phyloP scores from a whole-genome alignment of 1,140 invertebrate genomes.

The Trachymyrmex cornetzi region DNA sequence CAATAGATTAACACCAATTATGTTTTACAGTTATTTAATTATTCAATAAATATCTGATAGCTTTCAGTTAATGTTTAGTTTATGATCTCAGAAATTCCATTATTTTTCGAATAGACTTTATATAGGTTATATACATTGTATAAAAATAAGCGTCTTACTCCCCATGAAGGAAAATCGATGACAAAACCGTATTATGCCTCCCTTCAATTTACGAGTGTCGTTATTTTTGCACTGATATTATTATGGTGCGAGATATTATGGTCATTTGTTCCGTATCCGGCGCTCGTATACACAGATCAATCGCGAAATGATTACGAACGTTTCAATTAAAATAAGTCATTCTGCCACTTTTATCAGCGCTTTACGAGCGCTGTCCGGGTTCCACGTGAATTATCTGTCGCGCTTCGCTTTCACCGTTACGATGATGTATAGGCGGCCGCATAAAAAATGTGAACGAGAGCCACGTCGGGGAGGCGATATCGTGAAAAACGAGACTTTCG shows the following conservation, averaged over 20 bases:
- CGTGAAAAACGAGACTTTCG: constrained; percentile 79
- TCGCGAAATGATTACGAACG: constrained; percentile 57
- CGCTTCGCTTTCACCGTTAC: constrained; percentile 75
- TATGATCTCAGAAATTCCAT: not conserved
- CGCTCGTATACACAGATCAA: constrained; percentile 37
- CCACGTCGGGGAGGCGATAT: constrained; percentile 74
- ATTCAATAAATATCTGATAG: not conserved
- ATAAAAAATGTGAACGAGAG: constrained; percentile 77
- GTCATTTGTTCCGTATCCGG: constrained; percentile 13
- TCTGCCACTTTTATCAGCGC: constrained; percentile 68
- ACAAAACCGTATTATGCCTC: not conserved
- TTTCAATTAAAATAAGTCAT: constrained; percentile 70
- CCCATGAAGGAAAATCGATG: not conserved
- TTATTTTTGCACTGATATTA: constrained; percentile 28
- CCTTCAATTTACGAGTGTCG: not conserved
- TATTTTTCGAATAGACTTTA: not conserved
- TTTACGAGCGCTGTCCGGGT: constrained; percentile 34
- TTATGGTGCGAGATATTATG: not conserved
- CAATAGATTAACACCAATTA: not conserved
- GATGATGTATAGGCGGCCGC: constrained; percentile 73
- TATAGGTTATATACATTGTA: not conserved
- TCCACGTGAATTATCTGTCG: constrained; percentile 75
- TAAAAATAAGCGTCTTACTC: not conserved
- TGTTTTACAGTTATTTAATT: not conserved
- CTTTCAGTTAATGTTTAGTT: not conserved